A percentile compares a stretch with the other conserved stretches of the same genome.
Evolutionary conservation across 2,797 vertebrate genomes (phyloP).

Genomic region (Enteromius paludinosus): DNA sequence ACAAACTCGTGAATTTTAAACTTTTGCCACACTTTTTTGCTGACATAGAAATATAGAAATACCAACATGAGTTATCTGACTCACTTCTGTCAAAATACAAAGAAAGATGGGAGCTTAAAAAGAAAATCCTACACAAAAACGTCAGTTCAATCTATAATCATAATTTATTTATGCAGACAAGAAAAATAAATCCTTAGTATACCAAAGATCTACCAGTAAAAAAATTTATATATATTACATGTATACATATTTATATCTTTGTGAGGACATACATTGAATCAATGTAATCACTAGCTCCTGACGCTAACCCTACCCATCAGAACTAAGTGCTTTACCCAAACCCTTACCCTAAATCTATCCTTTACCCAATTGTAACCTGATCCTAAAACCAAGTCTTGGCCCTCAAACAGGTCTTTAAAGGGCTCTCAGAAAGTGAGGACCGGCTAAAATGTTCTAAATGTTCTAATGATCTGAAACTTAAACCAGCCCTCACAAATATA

Average conservation of each 20-base stretch:
- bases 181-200: background rate
- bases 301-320: too few relatives aligned
- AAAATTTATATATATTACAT: background rate
- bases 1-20: background rate
- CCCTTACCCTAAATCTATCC: too few relatives aligned
- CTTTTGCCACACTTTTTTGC: background rate
- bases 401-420: too few relatives aligned
- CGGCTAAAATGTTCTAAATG: too few relatives aligned
- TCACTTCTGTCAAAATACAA: background rate
- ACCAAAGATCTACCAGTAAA: background rate
- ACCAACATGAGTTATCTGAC: background rate
- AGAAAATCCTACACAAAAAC: background rate
- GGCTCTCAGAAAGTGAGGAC: too few relatives aligned
- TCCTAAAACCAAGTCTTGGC: too few relatives aligned
- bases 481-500: too few relatives aligned
- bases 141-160: background rate
- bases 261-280: too few relatives aligned
- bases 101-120: background rate
- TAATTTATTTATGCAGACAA: background rate
- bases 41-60: constrained; percentile 16
- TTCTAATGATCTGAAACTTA: too few relatives aligned
- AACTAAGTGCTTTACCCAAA: too few relatives aligned
- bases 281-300: too few relatives aligned
- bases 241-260: background rate
- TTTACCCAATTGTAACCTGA: too few relatives aligned